These are phyloP conservation scores for Calidris pygmaea DNA, from an alignment of 2,113 vertebrate genomes.

Conservation along the genomic window DNA sequence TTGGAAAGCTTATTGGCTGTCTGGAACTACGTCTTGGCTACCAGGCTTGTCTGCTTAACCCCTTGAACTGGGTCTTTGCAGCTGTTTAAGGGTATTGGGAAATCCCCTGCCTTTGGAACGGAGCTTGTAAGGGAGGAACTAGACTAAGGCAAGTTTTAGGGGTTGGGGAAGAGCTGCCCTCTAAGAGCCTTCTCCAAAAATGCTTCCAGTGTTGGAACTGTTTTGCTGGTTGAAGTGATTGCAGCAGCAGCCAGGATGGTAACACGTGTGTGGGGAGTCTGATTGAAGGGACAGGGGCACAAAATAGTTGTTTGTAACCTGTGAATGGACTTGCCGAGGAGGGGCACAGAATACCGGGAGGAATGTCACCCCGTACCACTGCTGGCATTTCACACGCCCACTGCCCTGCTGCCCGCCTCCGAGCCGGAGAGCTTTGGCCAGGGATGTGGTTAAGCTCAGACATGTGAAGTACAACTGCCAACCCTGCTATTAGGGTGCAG, in stretches of 20 bases:
- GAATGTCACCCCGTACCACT: background rate
- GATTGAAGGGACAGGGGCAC: too few species aligned
- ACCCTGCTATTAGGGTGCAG: background rate
- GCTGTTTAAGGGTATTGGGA: background rate
- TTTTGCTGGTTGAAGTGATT: background rate
- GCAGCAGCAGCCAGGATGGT: background rate
- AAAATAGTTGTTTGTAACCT: background rate
- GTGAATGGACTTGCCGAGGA: background rate
- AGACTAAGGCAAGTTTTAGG: background rate
- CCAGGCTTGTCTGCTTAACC: background rate
- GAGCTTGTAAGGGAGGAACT: background rate
- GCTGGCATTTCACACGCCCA: background rate
- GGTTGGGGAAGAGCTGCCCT: background rate
- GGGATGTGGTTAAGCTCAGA: background rate
- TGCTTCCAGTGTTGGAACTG: background rate
- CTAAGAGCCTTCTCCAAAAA: background rate
- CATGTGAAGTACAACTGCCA: background rate
- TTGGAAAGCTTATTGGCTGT: background rate
- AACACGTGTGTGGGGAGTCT: fast-evolving
- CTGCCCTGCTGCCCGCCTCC: background rate
- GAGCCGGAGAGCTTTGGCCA: background rate
- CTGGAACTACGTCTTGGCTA: background rate
- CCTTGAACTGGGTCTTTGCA: background rate
- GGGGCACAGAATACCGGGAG: background rate
- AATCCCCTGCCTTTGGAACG: background rate